Conservation (phyloP, 2,888 invertebrate species). For the Hofmannophila pseudospretella region DNA sequence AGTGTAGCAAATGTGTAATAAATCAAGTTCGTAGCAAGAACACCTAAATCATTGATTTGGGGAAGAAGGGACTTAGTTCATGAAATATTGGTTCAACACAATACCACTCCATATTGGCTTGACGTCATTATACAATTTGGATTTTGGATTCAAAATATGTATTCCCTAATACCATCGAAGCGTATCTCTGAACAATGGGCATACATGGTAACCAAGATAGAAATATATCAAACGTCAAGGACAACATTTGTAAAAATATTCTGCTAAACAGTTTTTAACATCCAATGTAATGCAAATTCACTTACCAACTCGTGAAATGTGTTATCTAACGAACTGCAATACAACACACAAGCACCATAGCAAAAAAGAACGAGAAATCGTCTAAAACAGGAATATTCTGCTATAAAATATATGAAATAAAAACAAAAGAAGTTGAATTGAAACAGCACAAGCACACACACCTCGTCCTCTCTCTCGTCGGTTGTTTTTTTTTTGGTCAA, state of each 20-base stretch:
- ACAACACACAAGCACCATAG: conserved; percentile 6
- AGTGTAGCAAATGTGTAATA: no score
- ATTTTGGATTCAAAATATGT: no score
- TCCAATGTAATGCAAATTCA: conserved; percentile 24
- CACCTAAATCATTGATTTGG: conserved; percentile 6
- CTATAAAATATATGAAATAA: conserved; percentile 25
- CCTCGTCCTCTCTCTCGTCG: neutral
- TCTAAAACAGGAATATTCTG: conserved; percentile 11
- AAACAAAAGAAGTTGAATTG: conserved; percentile 26
- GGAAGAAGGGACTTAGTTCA: conserved; percentile 2
- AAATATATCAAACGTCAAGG: conserved; percentile 42
- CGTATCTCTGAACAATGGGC: neutral
- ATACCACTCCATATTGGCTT: conserved; percentile 28
- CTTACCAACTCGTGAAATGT: conserved; percentile 34
- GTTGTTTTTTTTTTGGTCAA: no score
- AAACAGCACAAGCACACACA: conserved; percentile 24
- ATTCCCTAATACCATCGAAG: no score
- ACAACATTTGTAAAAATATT: conserved; percentile 31
- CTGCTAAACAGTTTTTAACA: conserved; percentile 24
- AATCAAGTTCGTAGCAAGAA: no score
- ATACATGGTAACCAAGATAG: conserved; percentile 4
- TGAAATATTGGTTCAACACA: neutral
- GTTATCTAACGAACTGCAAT: conserved; percentile 7
- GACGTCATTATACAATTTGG: no score
- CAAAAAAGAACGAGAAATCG: conserved; percentile 6